These are phyloP conservation scores for Teinopalpus imperialis DNA, from an alignment of 2,888 invertebrate species.

Conservation along the genomic window DNA sequence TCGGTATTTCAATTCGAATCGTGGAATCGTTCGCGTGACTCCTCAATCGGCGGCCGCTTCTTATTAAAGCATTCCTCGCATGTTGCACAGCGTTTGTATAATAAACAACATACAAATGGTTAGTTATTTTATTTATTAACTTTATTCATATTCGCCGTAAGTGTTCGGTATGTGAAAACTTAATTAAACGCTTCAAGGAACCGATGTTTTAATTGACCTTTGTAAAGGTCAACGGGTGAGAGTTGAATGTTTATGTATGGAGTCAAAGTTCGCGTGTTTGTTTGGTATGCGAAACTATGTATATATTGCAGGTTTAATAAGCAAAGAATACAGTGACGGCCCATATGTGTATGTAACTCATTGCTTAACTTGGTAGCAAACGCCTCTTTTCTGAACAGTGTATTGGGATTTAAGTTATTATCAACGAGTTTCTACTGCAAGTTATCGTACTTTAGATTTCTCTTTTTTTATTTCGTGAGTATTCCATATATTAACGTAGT, in stretches of 20 bases:
- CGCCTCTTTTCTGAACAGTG: too few species aligned
- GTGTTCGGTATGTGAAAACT: constrained; percentile 7
- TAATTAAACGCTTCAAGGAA: constrained; percentile 15
- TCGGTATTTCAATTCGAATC: constrained; percentile 10
- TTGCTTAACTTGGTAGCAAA: too few species aligned
- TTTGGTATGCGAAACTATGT: too few species aligned
- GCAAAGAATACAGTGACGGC: too few species aligned
- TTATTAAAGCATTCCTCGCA: constrained; percentile 24
- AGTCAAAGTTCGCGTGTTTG: too few species aligned
- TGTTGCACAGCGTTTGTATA: constrained; percentile 16
- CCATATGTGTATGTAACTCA: too few species aligned
- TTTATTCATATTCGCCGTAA: constrained; percentile 1
- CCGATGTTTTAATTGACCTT: constrained; percentile 14
- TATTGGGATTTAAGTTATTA: too few species aligned
- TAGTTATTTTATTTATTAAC: constrained; percentile 17
- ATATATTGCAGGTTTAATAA: too few species aligned
- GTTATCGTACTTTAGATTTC: too few species aligned
- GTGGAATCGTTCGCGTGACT: constrained; percentile 18
- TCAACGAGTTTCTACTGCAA: too few species aligned
- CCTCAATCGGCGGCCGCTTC: constrained; percentile 10
- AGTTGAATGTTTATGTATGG: constrained; percentile 11
- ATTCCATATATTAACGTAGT: too few species aligned
- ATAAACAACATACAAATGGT: constrained; percentile 17
- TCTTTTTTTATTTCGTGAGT: too few species aligned
- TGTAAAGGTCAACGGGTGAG: constrained; percentile 14